These are phyloP conservation scores for Tichodroma muraria DNA, from an alignment of 2,113 vertebrate species.

Conservation along the genomic window DNA sequence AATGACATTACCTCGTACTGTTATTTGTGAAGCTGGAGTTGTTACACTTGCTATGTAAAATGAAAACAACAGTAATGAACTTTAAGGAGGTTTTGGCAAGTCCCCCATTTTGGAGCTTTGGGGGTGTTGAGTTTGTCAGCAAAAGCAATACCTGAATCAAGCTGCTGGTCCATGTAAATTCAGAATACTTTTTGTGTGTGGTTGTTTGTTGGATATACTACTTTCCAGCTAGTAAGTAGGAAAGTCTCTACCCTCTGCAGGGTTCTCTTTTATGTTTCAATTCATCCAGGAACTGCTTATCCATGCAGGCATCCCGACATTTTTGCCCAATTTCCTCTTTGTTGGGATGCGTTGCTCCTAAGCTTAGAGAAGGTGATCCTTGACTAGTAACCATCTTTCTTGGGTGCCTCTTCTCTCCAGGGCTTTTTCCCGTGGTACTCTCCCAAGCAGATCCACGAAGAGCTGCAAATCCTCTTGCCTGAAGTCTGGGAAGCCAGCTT, in stretches of 20 bases:
- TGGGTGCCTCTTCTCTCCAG: neutral
- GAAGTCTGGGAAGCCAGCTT: neutral
- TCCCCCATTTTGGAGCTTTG: neutral
- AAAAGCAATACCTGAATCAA: neutral
- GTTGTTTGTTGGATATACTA: neutral
- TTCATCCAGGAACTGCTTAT: neutral
- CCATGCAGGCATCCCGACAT: neutral
- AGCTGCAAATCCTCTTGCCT: neutral
- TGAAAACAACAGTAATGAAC: neutral
- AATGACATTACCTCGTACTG: fast-evolving
- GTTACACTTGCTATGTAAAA: neutral
- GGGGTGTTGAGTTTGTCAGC: neutral
- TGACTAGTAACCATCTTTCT: neutral
- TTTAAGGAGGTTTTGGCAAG: neutral
- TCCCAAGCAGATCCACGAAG: neutral
- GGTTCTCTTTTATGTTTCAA: neutral
- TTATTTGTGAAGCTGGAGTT: neutral
- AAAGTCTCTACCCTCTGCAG: neutral
- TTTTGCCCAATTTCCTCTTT: neutral
- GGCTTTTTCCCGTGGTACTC: neutral
- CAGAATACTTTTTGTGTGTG: neutral
- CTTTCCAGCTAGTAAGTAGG: neutral
- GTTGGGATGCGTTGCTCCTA: neutral
- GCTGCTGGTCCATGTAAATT: neutral
- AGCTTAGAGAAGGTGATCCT: neutral